Percentiles rank a stretch among this genome's conserved stretches.
Evolutionary conservation across 2,113 vertebrate genomes (phyloP).

Genomic region (Camelus dromedarius): DNA sequence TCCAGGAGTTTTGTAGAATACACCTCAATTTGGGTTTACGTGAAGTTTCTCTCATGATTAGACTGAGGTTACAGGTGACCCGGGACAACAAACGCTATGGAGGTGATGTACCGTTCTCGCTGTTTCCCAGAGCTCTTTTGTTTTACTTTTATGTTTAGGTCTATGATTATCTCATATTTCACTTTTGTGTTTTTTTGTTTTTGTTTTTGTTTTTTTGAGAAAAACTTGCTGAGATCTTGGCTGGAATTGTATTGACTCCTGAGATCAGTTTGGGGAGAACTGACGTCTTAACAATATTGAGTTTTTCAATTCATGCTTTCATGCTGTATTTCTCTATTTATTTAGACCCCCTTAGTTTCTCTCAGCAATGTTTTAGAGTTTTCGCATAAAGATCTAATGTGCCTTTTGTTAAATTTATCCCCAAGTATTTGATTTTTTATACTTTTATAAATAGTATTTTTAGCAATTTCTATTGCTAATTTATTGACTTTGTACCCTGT

Average conservation of each 20-base stretch:
- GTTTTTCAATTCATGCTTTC: neutral
- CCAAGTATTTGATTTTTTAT: neutral
- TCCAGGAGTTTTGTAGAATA: constrained; percentile 19
- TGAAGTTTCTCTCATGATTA: neutral
- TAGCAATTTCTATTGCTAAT: neutral
- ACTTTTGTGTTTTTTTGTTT: neutral
- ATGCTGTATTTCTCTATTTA: neutral
- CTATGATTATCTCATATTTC: neutral
- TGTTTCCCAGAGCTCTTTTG: neutral
- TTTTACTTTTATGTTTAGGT: neutral
- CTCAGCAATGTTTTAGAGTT: neutral
- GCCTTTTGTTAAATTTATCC: constrained; percentile 3
- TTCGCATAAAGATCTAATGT: neutral
- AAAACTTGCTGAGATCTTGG: neutral
- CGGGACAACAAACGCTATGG: neutral
- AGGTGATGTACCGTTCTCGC: neutral
- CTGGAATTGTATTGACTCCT: neutral
- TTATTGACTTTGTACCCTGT: neutral
- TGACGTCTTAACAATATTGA: neutral
- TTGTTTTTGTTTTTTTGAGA: constrained; percentile 20
- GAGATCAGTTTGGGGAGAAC: neutral
- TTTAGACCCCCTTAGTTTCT: neutral
- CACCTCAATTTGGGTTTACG: neutral
- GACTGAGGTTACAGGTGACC: neutral
- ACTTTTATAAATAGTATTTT: constrained; percentile 13